Evolutionary conservation across 1,140 invertebrate genomes (phyloP), one percentile per base, ranked within the genome.

Genomic region (Ceratosolen fusciceps): DNA sequence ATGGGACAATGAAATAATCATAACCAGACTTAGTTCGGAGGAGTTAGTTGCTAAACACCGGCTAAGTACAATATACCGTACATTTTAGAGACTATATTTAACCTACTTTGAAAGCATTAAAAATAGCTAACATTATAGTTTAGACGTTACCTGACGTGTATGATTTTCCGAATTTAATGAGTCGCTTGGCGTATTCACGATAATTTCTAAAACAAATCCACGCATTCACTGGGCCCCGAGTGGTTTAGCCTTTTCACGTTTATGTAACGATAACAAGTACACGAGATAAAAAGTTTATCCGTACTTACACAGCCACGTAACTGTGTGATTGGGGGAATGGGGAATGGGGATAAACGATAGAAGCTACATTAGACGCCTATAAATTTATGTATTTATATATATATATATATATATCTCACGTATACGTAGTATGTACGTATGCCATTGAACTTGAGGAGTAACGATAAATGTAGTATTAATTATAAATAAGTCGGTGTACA

Each of bases 1-100:
- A 39, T 52, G 54, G 37, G 26, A 54, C 37, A 21, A 67, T 47
- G 21, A 58, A 52, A 58, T 77, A 77, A 77, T 78, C 76, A 78
- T 78, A 72, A 70, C 62, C 49, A 76, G 74, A 62, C 68, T 62
- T 67, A 62, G 31, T 70, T 56, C n/a, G 39, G 10, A 29, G 16
- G 21, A 71, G 65, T 49, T 70, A 49, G 39, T 52, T 67, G 12
- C n/a, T 76, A 24, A 54, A 54, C 21, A 31, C 5, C 21, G 37
- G 21, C 9, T 14, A 39, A 47, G 7, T 54, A 60, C 19, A n/a
- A 24, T 1, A n/a, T n/a, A 29, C 34, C 26, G 24, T 26, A n/a
- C 37, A 70, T 70, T 31, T 14, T 12, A 29, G 21, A 60, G 19
- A 9, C 60, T 54, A 24, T 1, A 60, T 49, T 67, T 76, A 52